phyloP scores from a whole-genome alignment of 2,888 invertebrate genomes.

The Cheilosia urbana region DNA sequence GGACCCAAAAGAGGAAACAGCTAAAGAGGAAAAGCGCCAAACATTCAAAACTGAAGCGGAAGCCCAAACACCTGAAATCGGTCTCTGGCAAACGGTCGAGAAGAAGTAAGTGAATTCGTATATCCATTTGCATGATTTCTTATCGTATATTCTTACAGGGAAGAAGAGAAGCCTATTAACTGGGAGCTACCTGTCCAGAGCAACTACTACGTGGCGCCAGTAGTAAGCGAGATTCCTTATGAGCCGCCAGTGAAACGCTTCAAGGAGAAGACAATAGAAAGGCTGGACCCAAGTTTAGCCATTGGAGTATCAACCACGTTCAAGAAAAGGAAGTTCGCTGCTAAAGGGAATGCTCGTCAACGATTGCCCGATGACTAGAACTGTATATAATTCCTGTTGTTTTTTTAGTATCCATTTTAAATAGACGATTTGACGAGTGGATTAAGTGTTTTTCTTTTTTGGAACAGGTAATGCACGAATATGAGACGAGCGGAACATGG shows the following conservation, averaged over 20 bases:
- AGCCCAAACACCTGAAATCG: slow-evolving; percentile 87
- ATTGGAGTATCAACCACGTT: slow-evolving; percentile 79
- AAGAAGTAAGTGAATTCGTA: slow-evolving; percentile 84
- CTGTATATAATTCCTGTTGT: neutral
- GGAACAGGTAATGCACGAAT: neutral
- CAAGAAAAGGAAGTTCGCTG: slow-evolving; percentile 82
- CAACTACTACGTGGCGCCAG: slow-evolving; percentile 78
- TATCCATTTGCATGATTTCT: neutral
- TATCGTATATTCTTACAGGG: slow-evolving; percentile 77
- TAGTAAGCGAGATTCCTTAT: slow-evolving; percentile 77
- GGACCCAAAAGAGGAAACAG: slow-evolving; percentile 78
- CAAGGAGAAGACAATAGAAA: slow-evolving; percentile 82
- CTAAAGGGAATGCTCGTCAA: slow-evolving; percentile 81
- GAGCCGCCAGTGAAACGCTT: slow-evolving; percentile 83
- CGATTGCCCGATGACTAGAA: slow-evolving; percentile 79
- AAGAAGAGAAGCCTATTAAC: slow-evolving; percentile 86
- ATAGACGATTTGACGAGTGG: slow-evolving; percentile 13
- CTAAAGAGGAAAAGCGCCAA: slow-evolving; percentile 84
- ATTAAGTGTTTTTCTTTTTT: neutral
- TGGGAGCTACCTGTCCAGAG: slow-evolving; percentile 88
- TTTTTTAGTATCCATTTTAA: slow-evolving; percentile 1
- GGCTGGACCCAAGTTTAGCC: slow-evolving; percentile 77
- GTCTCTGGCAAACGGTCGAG: slow-evolving; percentile 89
- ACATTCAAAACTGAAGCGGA: slow-evolving; percentile 84
- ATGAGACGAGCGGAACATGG: no score